Conservation (phyloP, 2,797 vertebrate species). For the Mastacembelus armatus region DNA sequence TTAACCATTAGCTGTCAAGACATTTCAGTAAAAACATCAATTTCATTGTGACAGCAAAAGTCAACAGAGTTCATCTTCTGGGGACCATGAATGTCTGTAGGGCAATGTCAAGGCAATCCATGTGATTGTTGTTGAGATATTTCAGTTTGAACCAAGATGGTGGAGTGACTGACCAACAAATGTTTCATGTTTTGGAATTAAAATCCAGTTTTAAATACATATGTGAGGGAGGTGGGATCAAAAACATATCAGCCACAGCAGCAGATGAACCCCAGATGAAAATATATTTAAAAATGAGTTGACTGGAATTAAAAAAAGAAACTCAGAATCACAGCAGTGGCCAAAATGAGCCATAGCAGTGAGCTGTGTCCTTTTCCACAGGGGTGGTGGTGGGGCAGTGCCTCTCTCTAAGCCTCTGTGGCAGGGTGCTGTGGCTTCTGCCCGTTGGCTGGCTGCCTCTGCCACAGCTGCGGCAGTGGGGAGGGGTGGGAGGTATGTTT, state of each 20-base stretch:
- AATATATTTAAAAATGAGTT: neutral
- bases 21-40: neutral
- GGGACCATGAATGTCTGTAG: neutral
- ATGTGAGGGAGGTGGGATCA: conserved; percentile 3
- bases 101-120: neutral
- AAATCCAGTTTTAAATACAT: conserved; percentile 16
- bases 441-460: conserved; percentile 58
- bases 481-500: conserved; percentile 66
- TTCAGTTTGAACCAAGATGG: neutral
- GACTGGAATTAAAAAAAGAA: conserved; percentile 19
- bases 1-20: neutral
- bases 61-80: neutral
- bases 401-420: conserved; percentile 33
- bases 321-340: conserved; percentile 22
- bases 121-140: neutral
- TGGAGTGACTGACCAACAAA: neutral
- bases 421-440: conserved; percentile 49
- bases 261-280: conserved; percentile 36
- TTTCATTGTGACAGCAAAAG: too few relatives aligned
- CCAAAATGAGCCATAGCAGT: conserved; percentile 22
- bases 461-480: conserved; percentile 58
- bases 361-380: conserved; percentile 29
- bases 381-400: conserved; percentile 18
- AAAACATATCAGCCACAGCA: conserved; percentile 17
- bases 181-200: neutral